phyloP scores from a whole-genome alignment of 2,888 invertebrate genomes.

The Pharmacophagus antenor region DNA sequence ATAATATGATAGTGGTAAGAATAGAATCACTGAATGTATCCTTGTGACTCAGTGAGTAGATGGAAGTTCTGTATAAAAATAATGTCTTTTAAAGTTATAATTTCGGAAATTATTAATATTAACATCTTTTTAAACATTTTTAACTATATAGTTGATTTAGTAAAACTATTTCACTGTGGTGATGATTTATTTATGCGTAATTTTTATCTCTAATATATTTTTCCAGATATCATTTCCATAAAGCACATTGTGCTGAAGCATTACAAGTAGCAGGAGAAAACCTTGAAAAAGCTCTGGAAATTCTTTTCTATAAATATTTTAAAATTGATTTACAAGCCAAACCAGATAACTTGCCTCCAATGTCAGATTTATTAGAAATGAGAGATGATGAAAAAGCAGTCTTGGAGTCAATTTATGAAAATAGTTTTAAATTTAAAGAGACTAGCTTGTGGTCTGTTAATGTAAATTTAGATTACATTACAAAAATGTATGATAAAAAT shows the following conservation, averaged over 20 bases:
- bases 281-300: constrained; percentile 85
- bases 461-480: constrained; percentile 84
- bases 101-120: too few relatives aligned
- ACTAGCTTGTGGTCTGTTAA: constrained; percentile 87
- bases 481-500: constrained; percentile 78
- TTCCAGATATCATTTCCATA: constrained; percentile 86
- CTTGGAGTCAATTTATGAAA: constrained; percentile 88
- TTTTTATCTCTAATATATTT: not conserved
- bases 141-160: too few relatives aligned
- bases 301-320: constrained; percentile 87
- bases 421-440: constrained; percentile 85
- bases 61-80: too few relatives aligned
- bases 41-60: too few relatives aligned
- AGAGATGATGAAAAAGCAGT: constrained; percentile 87
- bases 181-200: too few relatives aligned
- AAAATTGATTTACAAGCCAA: constrained; percentile 62
- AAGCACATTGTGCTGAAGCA: constrained; percentile 87
- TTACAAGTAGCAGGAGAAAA: constrained; percentile 84
- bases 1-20: too few relatives aligned
- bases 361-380: constrained; percentile 82
- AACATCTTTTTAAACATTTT: too few relatives aligned
- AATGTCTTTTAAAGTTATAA: too few relatives aligned
- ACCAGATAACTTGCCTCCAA: constrained; percentile 65
- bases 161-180: too few relatives aligned
- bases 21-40: too few relatives aligned